Evolutionary conservation across 2,888 invertebrate species (phyloP), one percentile per base, ranked within the genome.

Genomic region (Epiblema foenella): DNA sequence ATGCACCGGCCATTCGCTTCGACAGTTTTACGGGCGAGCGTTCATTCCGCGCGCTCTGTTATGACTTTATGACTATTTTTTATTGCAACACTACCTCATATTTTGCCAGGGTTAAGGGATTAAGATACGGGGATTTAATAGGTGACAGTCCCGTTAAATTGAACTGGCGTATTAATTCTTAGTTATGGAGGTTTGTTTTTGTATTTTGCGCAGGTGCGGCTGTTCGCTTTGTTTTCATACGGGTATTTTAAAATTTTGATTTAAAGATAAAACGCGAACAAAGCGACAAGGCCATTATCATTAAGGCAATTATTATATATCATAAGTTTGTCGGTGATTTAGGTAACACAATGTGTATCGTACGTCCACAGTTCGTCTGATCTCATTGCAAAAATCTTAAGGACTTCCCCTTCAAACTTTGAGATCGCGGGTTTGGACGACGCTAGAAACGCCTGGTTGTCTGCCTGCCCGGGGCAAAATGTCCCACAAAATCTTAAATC

Each of bases 61-160:
- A 85, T 84, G 84, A 86, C 81, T 90, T 90, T 89, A 90, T 88
- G 85, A 83, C 89, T 81, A 80, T 86, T 91, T 90, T 91, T 92
- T 90, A 90, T 88, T 81, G 84, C 84, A 76, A 77, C 84, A 84
- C 86, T 90, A 87, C 84, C 86, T 90, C 90, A 91, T 90, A 88
- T 86, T 90, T 89, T 69, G 84, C 78, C 80, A 76, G 85, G 83
- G 79, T 85, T 85, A 86, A 87, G 77, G 86, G 86, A 87, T 89
- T 88, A 87, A 85, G 77, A 78, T 81, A 78, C 78, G 81, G 76
- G 75, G 81, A 81, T 83, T 82, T 83, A 82, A 82, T 79, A 70
- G 64, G 72, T 67, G 58, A 75, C 54, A 71, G 68, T 73, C 74
- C 73, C 59, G 74, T 73, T 72, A 52, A 73, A 75, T 70, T 70